Conservation (phyloP, 2,888 invertebrate genomes). For the Xiphydria camelus region DNA sequence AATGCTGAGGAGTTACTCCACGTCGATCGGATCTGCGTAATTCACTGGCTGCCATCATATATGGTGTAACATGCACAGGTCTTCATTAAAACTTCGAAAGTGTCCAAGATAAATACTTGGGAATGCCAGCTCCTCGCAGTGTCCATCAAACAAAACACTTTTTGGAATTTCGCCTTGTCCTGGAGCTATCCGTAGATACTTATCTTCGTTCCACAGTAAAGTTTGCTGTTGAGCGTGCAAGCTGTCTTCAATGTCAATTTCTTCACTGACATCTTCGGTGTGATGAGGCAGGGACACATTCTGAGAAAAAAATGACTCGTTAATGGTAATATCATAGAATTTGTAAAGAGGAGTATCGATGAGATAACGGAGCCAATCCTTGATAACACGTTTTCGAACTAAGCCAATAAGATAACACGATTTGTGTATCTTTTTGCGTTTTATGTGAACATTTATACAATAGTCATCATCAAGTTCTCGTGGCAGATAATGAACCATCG, state of each 20-base stretch:
- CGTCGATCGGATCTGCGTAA: constrained; percentile 49
- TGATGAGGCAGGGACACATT: background rate
- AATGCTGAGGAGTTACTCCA: constrained; percentile 39
- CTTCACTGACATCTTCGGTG: constrained; percentile 12
- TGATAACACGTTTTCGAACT: constrained; percentile 25
- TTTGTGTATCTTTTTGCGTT: constrained; percentile 27
- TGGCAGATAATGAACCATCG: constrained; percentile 26
- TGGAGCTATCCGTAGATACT: constrained; percentile 21
- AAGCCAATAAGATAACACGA: constrained; percentile 27
- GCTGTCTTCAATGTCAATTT: constrained; percentile 26
- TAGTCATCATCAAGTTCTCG: constrained; percentile 33
- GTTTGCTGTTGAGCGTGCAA: constrained; percentile 27
- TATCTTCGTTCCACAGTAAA: constrained; percentile 26
- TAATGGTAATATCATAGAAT: background rate
- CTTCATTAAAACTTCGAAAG: constrained; percentile 35
- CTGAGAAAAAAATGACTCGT: background rate
- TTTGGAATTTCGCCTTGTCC: constrained; percentile 34
- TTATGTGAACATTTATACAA: constrained; percentile 29
- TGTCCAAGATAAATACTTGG: constrained; percentile 52
- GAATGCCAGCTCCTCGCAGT: constrained; percentile 55
- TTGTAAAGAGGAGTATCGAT: constrained; percentile 20
- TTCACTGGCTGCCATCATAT: constrained; percentile 51
- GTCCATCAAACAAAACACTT: constrained; percentile 47
- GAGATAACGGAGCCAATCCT: constrained; percentile 29
- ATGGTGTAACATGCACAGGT: constrained; percentile 43